Conservation (phyloP, 2,113 vertebrate genomes). For the Stegastes partitus region DNA sequence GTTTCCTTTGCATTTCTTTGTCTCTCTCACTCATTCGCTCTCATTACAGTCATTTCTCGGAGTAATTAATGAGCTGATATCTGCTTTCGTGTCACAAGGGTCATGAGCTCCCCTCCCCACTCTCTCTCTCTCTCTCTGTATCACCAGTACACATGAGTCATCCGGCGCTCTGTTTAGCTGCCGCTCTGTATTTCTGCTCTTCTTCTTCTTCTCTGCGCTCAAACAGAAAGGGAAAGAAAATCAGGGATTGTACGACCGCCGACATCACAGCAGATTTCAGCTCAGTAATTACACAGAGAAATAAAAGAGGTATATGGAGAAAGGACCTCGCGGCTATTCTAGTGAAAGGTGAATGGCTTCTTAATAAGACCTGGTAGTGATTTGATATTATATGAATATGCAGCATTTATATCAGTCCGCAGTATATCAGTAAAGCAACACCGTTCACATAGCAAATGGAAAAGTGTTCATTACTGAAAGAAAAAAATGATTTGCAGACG, state of each 20-base stretch:
- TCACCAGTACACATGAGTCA: background rate
- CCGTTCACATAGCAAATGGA: constrained; percentile 1
- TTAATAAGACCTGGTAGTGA: constrained; percentile 7
- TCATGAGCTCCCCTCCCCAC: constrained; percentile 19
- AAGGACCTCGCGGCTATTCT: background rate
- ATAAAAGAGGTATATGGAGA: constrained; percentile 14
- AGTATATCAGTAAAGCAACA: background rate
- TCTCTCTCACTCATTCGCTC: constrained; percentile 59
- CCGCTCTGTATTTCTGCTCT: constrained; percentile 20
- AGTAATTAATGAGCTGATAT: constrained; percentile 79
- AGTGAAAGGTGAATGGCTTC: constrained; percentile 21
- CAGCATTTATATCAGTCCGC: background rate
- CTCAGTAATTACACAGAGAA: constrained; percentile 47
- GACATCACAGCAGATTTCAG: constrained; percentile 34
- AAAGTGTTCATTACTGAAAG: constrained; percentile 14
- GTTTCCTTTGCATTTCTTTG: constrained; percentile 52
- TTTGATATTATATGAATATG: constrained; percentile 2
- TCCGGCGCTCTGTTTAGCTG: background rate
- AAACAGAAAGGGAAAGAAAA: constrained; percentile 18
- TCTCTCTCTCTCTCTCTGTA: constrained; percentile 12
- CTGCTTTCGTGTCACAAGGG: constrained; percentile 67
- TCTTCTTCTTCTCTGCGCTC: constrained; percentile 27
- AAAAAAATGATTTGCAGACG: background rate
- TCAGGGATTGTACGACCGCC: constrained; percentile 42
- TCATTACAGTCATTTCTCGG: constrained; percentile 71